Percentiles rank a stretch among this genome's conserved stretches.
These are phyloP conservation scores for Anarhynchus alexandrinus DNA, from an alignment of 2,113 vertebrate genomes.

Conservation along the genomic window DNA sequence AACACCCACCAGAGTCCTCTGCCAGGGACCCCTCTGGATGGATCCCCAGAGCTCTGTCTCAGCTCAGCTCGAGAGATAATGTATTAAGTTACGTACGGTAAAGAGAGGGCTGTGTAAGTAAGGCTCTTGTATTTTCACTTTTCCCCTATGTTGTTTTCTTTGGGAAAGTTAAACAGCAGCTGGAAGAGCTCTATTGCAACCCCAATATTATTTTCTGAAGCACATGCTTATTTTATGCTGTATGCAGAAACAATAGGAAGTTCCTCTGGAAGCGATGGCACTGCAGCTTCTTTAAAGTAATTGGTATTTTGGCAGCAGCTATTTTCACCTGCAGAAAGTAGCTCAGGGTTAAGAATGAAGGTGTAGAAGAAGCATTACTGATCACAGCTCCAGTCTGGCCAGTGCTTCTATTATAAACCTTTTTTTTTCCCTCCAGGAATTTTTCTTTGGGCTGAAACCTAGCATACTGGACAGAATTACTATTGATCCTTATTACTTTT, in stretches of 20 bases:
- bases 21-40: neutral
- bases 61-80: neutral
- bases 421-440: neutral
- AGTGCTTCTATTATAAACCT: neutral
- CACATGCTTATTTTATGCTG: neutral
- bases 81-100: neutral
- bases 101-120: neutral
- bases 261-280: neutral
- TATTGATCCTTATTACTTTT: neutral
- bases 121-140: neutral
- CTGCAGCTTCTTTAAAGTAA: neutral
- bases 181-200: neutral
- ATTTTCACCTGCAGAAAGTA: conserved; percentile 23
- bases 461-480: neutral
- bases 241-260: neutral
- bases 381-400: neutral
- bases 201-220: neutral
- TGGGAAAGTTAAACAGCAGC: neutral
- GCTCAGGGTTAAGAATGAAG: conserved; percentile 27
- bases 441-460: neutral
- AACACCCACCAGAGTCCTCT: neutral
- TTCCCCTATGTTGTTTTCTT: neutral
- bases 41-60: neutral
- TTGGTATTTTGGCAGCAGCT: neutral
- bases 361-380: neutral